phyloP scores from a whole-genome alignment of 2,113 vertebrate genomes.

The Sakesphorus luctuosus region DNA sequence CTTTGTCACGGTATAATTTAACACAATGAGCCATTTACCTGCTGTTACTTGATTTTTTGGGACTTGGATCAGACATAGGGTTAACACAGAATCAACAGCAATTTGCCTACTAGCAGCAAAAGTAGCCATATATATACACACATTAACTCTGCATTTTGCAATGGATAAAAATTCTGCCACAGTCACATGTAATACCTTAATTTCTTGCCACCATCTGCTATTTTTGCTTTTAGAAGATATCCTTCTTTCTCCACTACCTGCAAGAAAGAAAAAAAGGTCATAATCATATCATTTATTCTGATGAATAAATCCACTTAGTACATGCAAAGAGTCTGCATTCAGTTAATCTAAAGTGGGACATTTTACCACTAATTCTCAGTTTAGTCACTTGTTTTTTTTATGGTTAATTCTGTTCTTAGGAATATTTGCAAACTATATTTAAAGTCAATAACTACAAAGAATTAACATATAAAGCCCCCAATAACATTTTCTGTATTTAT shows the following conservation, averaged over 20 bases:
- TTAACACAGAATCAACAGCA: background rate
- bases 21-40: background rate
- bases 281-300: constrained; percentile 9
- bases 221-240: constrained; percentile 91
- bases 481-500: background rate
- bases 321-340: background rate
- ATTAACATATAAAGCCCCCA: background rate
- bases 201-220: constrained; percentile 91
- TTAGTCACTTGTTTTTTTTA: background rate
- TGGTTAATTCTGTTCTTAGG: background rate
- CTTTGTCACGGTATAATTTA: background rate
- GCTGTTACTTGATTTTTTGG: background rate
- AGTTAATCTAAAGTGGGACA: background rate
- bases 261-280: constrained; percentile 32
- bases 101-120: background rate
- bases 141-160: background rate
- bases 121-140: background rate
- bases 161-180: background rate
- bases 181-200: constrained; percentile 76
- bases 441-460: background rate
- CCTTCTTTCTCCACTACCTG: constrained; percentile 87
- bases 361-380: background rate
- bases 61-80: background rate
- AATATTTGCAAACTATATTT: background rate
- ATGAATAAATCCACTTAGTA: background rate